These are phyloP conservation scores for Nothobranchius kuhntae DNA, from an alignment of 2,113 vertebrate species.

Conservation along the genomic window DNA sequence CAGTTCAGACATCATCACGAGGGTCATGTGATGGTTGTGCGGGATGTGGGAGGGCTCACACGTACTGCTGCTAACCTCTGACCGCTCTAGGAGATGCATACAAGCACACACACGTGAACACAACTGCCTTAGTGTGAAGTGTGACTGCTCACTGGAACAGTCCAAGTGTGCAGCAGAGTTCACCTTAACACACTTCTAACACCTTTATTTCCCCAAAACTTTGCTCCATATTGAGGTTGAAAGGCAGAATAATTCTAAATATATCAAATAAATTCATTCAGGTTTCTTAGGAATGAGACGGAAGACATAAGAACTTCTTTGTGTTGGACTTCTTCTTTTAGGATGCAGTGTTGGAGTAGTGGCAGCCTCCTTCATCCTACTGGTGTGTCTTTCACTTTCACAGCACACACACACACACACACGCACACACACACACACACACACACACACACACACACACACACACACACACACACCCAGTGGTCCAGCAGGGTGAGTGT, in stretches of 20 bases:
- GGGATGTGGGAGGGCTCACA: constrained; percentile 39
- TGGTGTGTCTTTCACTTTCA: no score
- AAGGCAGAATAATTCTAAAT: no score
- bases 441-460: background rate
- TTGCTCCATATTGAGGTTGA: background rate
- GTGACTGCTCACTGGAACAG: background rate
- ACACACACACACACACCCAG: background rate
- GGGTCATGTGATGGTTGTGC: constrained; percentile 56
- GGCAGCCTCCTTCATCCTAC: no score
- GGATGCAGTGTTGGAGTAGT: no score
- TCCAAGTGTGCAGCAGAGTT: background rate
- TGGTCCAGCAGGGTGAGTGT: background rate
- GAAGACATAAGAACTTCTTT: no score
- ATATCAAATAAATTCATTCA: no score
- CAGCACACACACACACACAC: background rate
- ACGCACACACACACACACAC: background rate
- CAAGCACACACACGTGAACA: constrained; percentile 4
- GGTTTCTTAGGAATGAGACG: no score
- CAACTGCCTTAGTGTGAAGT: constrained; percentile 6
- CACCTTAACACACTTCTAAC: background rate
- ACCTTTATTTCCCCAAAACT: background rate
- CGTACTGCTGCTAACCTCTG: constrained; percentile 19
- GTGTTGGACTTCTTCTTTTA: no score
- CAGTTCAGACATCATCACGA: constrained; percentile 66
- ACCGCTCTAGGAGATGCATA: constrained; percentile 16